A percentile compares a stretch with the other conserved stretches of the same genome.
phyloP scores from a whole-genome alignment of 2,797 vertebrate species.

The Nyctibius grandis region DNA sequence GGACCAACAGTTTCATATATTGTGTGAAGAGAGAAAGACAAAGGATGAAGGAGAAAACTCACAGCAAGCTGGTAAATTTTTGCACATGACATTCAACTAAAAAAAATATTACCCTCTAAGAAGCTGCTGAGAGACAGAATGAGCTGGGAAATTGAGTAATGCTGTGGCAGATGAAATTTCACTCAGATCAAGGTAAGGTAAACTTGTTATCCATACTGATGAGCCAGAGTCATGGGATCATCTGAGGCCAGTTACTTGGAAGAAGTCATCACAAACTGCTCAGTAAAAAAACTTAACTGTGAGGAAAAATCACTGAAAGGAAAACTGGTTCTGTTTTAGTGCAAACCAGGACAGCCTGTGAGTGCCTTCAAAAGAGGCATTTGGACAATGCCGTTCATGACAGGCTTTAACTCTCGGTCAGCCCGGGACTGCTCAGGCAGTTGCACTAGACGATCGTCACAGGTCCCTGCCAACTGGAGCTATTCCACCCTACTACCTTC shows the following conservation, averaged over 20 bases:
- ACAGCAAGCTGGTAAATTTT: background rate
- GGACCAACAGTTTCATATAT: background rate
- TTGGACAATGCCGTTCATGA: too few relatives aligned
- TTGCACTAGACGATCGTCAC: too few relatives aligned
- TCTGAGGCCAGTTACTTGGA: background rate
- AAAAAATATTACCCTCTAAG: background rate
- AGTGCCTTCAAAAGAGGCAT: too few relatives aligned
- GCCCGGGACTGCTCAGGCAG: too few relatives aligned
- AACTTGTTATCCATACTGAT: background rate
- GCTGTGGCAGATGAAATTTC: background rate
- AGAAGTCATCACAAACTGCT: background rate
- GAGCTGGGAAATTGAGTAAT: background rate
- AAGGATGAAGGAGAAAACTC: background rate
- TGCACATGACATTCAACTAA: background rate
- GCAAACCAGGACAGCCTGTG: too few relatives aligned
- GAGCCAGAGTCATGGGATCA: background rate
- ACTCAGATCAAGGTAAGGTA: background rate
- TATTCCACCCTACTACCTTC: background rate
- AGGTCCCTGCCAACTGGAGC: too few relatives aligned
- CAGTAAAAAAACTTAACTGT: background rate
- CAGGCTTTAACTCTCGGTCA: too few relatives aligned
- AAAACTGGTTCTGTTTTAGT: too few relatives aligned
- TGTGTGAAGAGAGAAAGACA: background rate
- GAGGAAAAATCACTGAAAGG: too few relatives aligned
- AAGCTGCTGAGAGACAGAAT: background rate